Base-by-base conservation (phyloP, 2,888 invertebrate genomes). In the Euclidia mi region DNA sequence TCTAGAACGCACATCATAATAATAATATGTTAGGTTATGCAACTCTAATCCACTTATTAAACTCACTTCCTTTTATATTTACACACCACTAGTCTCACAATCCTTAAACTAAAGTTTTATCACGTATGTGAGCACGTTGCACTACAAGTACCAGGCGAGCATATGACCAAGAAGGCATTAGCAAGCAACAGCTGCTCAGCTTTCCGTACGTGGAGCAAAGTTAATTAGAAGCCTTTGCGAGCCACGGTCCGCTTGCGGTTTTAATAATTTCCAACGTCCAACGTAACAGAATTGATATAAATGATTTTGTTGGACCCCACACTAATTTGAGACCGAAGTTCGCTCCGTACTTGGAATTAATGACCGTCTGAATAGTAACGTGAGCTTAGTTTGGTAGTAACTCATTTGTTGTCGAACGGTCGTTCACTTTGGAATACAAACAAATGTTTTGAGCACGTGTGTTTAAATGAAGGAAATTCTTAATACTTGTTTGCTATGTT, bases 171-270 rank as follows among this genome's bases (percentile, higher is more conserved):
- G 71, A 71, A 79, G 73, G 79, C 76, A 82, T 86, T 84, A 86
- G 76, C 81, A 79, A 72, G 80, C 77, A 86, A 77, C 89, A 88
- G 81, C 88, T 89, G 87, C 72, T 84, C 71, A 77, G 75, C 70
- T 76, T 74, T 77, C 74, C 47, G 63, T 65, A 79, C 82, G 81
- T 80, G 82, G 79, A 73, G 82, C 82, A 70, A 81, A 90, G 87
- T 91, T 91, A 92, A 93, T 93, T 91, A 90, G 89, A 87, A 87
- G 82, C 84, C 79, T 80, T 84, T 66, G 73, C 73, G 56, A 70
- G 66, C 73, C 65, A 67, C 76, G 81, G 86, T 85, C 79, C 79
- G 81, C 70, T 77, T 87, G 91, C 75, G 90, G 91, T 88, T 91
- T 90, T 89, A 89, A 91, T 92, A 89, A 90, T 88, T 85, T 82